These are phyloP conservation scores for Saiga tatarica DNA, from an alignment of 2,113 vertebrate genomes.

Conservation along the genomic window DNA sequence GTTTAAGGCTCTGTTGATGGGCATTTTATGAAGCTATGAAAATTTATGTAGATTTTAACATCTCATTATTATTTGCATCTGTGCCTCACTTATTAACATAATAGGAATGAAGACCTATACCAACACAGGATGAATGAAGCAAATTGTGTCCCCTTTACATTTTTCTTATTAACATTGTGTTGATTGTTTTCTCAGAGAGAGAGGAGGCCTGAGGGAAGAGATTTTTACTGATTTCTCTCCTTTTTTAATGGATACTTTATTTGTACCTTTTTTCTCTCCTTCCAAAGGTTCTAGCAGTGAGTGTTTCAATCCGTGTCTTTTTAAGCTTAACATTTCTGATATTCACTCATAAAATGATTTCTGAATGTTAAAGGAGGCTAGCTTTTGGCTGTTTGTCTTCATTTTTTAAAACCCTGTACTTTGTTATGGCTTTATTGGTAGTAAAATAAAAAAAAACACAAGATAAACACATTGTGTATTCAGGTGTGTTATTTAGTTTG, in stretches of 20 bases:
- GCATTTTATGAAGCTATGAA: neutral
- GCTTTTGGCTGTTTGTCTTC: neutral
- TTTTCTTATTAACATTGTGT: neutral
- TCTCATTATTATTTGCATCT: neutral
- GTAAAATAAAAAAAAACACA: neutral
- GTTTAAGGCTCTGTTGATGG: neutral
- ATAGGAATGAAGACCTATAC: slow-evolving; percentile 14
- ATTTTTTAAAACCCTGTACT: neutral
- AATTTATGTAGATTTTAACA: neutral
- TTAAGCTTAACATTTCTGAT: slow-evolving; percentile 4
- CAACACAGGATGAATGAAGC: neutral
- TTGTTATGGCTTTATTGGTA: neutral
- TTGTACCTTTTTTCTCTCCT: neutral
- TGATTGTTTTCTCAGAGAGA: slow-evolving; percentile 25
- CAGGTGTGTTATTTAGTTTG: slow-evolving; percentile 28
- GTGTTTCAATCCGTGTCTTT: neutral
- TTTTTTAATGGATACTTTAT: neutral
- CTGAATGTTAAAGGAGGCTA: neutral
- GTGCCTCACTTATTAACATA: neutral
- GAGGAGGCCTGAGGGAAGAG: neutral
- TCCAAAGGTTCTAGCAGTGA: neutral
- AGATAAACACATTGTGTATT: neutral
- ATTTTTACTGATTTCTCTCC: neutral
- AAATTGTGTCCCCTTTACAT: neutral
- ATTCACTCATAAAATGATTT: slow-evolving; percentile 2